Evolutionary conservation across 2,113 vertebrate genomes (phyloP).

Genomic region (Cololabis saira): DNA sequence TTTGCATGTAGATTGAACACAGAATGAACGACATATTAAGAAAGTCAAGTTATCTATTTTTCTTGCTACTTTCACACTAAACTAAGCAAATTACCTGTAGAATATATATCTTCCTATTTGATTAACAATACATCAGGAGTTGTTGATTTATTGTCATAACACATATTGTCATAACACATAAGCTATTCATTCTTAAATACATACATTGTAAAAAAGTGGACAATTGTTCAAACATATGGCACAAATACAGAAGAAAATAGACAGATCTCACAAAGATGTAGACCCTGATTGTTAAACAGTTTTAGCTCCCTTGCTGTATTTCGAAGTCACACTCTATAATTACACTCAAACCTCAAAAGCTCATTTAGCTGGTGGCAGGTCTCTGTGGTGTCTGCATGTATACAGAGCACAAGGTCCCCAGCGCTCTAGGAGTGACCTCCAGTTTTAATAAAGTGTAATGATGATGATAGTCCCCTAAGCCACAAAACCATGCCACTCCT

Average conservation of each 20-base stretch:
- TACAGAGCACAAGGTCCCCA: constrained; percentile 28
- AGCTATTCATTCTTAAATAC: not conserved
- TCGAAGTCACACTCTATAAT: constrained; percentile 39
- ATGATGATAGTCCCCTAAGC: constrained; percentile 31
- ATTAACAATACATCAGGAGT: not conserved
- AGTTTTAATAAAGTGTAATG: constrained; percentile 58
- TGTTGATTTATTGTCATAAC: constrained; percentile 1
- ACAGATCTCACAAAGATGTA: not conserved
- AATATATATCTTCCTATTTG: not conserved
- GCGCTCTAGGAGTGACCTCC: constrained; percentile 43
- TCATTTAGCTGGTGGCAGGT: constrained; percentile 37
- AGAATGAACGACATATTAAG: not conserved
- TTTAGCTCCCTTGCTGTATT: constrained; percentile 21
- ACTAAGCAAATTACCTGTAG: not conserved
- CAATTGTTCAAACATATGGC: not conserved
- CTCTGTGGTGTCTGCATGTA: constrained; percentile 23
- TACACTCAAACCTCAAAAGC: constrained; percentile 19
- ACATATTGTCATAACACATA: too few species aligned
- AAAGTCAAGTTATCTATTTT: too few species aligned
- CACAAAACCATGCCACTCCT: constrained; percentile 13
- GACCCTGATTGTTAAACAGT: constrained; percentile 2
- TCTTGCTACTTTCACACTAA: not conserved
- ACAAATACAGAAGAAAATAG: constrained; percentile 2
- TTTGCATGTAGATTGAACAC: not conserved
- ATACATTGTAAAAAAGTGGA: too few species aligned